Evolutionary conservation across 2,113 vertebrate genomes (phyloP).

Genomic region (Gymnocephalus cernua): DNA sequence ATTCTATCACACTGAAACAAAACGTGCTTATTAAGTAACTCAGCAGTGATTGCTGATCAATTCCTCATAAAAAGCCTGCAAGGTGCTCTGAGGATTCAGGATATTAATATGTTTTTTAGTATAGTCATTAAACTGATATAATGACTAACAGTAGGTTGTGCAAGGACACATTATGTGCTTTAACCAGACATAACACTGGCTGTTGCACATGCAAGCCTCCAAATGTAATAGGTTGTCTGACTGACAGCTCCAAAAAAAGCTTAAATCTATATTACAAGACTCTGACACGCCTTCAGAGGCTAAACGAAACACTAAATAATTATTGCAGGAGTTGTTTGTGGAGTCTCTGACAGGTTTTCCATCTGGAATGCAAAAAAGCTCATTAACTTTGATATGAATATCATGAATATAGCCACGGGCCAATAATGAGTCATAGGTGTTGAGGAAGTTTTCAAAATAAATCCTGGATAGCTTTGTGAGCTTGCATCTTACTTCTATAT

Average conservation of each 20-base stretch:
- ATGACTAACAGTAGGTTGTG: background rate
- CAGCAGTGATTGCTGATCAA: background rate
- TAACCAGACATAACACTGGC: background rate
- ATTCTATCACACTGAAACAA: background rate
- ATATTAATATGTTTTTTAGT: background rate
- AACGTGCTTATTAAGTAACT: background rate
- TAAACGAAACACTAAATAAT: slow-evolving; percentile 12
- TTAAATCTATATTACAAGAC: background rate
- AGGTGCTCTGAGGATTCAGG: background rate
- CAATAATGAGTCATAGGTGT: slow-evolving; percentile 9
- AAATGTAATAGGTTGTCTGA: background rate
- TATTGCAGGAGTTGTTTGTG: slow-evolving; percentile 5
- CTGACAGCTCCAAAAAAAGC: slow-evolving; percentile 27
- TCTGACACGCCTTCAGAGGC: slow-evolving; percentile 8
- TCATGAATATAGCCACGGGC: background rate
- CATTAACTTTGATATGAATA: slow-evolving; percentile 33
- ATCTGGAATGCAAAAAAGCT: slow-evolving; percentile 21
- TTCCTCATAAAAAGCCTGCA: background rate
- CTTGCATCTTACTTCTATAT: background rate
- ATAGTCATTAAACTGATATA: background rate
- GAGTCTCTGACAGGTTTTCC: slow-evolving; percentile 21
- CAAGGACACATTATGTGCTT: background rate
- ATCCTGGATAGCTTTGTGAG: background rate
- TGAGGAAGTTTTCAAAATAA: slow-evolving; percentile 5
- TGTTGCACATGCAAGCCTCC: background rate